Evolutionary conservation across 2,797 vertebrate species (phyloP).

Genomic region (Chromobotia macracanthus): DNA sequence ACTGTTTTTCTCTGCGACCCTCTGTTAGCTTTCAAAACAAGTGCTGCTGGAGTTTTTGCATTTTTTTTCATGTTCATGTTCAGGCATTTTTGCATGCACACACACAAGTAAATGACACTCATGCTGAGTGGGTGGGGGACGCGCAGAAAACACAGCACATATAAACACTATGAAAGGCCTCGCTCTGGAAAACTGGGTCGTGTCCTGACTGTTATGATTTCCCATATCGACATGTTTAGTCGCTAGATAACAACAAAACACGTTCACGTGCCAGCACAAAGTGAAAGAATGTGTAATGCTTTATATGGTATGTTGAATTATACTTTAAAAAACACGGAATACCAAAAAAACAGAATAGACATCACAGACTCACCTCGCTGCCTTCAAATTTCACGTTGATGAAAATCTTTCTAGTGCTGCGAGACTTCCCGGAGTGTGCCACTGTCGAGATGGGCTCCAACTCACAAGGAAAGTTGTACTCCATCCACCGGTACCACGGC

Average conservation of each 20-base stretch:
- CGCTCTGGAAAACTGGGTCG: constrained; percentile 56
- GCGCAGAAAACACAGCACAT: constrained; percentile 48
- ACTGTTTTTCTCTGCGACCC: constrained; percentile 36
- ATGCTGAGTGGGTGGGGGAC: constrained; percentile 57
- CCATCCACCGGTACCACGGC: constrained; percentile 90
- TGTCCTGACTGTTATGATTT: constrained; percentile 44
- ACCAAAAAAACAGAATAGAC: not conserved
- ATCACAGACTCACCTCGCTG: constrained; percentile 82
- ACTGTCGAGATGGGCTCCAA: constrained; percentile 81
- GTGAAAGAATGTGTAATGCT: not conserved
- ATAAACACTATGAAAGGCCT: constrained; percentile 56
- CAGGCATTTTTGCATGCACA: not conserved
- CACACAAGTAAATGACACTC: constrained; percentile 40
- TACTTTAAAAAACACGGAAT: not conserved
- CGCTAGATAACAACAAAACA: constrained; percentile 3
- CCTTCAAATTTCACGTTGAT: constrained; percentile 93
- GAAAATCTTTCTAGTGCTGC: constrained; percentile 83
- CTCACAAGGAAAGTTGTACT: constrained; percentile 90
- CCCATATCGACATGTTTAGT: constrained; percentile 27
- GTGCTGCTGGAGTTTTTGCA: constrained; percentile 52
- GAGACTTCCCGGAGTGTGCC: constrained; percentile 60
- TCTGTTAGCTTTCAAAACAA: constrained; percentile 35
- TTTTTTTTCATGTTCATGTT: too few species aligned
- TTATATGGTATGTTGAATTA: not conserved
- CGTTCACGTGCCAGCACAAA: not conserved